Evolutionary conservation across 2,113 vertebrate genomes (phyloP).

Genomic region (Pterophyllum scalare): DNA sequence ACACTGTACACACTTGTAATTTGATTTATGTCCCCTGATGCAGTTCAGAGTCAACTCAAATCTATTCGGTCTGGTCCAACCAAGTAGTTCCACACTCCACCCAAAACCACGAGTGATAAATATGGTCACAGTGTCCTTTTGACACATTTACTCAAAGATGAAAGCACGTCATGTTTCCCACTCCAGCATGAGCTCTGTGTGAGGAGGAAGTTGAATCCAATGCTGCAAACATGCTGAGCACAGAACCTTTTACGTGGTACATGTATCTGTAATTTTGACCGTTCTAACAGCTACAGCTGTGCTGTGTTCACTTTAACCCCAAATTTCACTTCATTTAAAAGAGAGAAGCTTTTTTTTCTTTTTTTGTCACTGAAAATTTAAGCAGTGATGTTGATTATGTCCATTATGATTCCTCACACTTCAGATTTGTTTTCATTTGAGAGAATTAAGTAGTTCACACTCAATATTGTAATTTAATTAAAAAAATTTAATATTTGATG

Average conservation of each 20-base stretch:
- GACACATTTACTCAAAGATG: constrained; percentile 18
- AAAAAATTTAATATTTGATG: neutral
- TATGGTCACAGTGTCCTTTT: neutral
- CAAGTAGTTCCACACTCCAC: constrained; percentile 23
- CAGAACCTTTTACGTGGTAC: neutral
- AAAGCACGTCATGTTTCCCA: neutral
- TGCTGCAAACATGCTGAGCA: neutral
- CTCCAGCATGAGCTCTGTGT: neutral
- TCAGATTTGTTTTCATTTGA: neutral
- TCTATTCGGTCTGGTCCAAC: constrained; percentile 10
- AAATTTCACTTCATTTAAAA: neutral
- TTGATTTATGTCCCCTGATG: constrained; percentile 34
- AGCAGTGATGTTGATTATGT: neutral
- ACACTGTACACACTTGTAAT: neutral
- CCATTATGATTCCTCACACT: neutral
- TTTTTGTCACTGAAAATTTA: neutral
- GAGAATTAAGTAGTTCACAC: neutral
- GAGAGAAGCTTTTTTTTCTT: neutral
- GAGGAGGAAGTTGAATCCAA: neutral
- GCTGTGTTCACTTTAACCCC: neutral
- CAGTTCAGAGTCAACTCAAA: constrained; percentile 26
- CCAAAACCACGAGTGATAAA: constrained; percentile 23
- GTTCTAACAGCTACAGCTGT: neutral
- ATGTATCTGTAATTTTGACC: neutral
- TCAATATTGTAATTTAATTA: neutral